Conservation (phyloP, 1,140 invertebrate species). For the Microplitis demolitor region DNA sequence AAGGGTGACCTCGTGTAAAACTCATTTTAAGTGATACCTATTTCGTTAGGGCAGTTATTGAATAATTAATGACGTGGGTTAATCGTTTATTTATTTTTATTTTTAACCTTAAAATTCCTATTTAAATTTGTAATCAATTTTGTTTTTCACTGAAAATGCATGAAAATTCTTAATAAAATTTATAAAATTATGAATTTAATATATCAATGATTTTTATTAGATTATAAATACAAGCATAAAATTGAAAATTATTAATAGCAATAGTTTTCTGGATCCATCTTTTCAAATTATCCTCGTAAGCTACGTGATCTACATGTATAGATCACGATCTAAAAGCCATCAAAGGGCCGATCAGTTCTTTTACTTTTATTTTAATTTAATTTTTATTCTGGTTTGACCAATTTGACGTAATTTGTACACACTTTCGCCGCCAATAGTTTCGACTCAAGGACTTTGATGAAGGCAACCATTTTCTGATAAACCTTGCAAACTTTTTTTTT, state of each 20-base stretch:
- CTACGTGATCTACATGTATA: constrained; percentile 27
- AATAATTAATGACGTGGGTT: not conserved
- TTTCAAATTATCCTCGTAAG: too few relatives aligned
- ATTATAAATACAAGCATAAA: not conserved
- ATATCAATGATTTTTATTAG: not conserved
- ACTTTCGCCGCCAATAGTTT: not conserved
- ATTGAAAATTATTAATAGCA: constrained; percentile 39
- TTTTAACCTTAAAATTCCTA: not conserved
- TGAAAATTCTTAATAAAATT: too few relatives aligned
- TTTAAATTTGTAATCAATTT: not conserved
- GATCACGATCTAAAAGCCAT: not conserved
- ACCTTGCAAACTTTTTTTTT: constrained; percentile 9
- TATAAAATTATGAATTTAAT: too few relatives aligned
- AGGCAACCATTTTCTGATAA: not conserved
- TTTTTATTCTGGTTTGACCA: constrained; percentile 16
- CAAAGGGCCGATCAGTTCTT: not conserved
- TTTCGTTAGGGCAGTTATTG: constrained; percentile 46
- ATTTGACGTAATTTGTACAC: constrained; percentile 23
- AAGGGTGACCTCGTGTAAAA: constrained; percentile 18
- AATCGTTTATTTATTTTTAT: not conserved
- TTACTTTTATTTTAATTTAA: constrained; percentile 13
- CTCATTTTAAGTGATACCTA: constrained; percentile 42
- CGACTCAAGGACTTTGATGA: constrained; percentile 1
- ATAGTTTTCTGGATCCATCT: constrained; percentile 50
- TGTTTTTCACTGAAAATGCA: too few relatives aligned